Evolutionary conservation across 2,113 vertebrate genomes (phyloP), one percentile per base, ranked within the genome.

Genomic region (Manacus vitellinus): DNA sequence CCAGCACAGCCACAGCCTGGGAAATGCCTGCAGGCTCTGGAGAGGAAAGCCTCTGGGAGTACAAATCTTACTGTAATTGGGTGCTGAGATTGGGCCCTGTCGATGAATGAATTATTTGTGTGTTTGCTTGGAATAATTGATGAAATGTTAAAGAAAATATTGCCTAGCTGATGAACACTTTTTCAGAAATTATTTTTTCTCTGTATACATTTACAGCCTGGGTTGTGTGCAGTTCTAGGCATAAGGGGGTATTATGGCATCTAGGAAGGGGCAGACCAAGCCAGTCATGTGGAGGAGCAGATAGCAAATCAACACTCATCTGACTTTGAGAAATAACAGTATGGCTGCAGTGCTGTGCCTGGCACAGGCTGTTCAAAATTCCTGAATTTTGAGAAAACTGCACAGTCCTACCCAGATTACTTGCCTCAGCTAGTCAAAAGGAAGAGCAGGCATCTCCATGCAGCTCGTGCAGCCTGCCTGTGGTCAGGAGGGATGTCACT

Each of bases 91-190:
- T 46, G 63, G 16, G 27, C 59, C 52, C 44, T 72, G 65, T 71
- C 0, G 0, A 35, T 58, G 37, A 85, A 65, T 20, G 3, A 95
- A 56, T 91, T 92, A 91, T 76, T 94, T 63, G 73, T 89, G 59
- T 76, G 58, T 72, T 96, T 82, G 52, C 84, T 56, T 81, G 74
- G 80, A 95, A 78, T 74, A 87, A 52, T 54, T 85, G 61, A 74
- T 85, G 61, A 81, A 91, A 49, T 3, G 2, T 41, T 35, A 16
- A 63, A 68, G 72, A 67, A 55, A 63, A 70, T 59, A 43, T 24
- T 85, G 70, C 77, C 37, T 75, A 24, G 56, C 47, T 84, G 52
- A 41, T 78, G 44, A 87, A 24, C 10, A 3, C 10, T 51, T 51
- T 54, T 51, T 62, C 1, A 3, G 39, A n/a, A 92, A 59, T 54